Evolutionary conservation across 64 coral and sea anemone species (phyloP), one percentile per base, ranked within the genome.

Genomic region (Montipora cactus): DNA sequence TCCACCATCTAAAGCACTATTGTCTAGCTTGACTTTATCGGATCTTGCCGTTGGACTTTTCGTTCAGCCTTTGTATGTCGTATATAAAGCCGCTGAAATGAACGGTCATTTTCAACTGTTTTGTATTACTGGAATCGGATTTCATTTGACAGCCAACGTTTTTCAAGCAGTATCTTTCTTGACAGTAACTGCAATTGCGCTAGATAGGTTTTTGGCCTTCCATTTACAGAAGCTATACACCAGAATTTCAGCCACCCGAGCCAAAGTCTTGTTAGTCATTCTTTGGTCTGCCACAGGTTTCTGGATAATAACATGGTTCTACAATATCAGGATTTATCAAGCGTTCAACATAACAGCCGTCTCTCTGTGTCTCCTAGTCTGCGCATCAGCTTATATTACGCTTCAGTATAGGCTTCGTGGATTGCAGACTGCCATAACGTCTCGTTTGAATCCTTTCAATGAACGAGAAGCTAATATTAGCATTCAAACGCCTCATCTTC

Each of bases 91-190:
- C 5, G 81, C 28, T 23, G 81, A 84, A 10, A 67, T 67, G 37
- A 84, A 68, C 81, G 59, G 47, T 67, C 45, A 67, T 58, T 84
- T 84, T 84, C 25, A 18, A 46, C 5, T 84, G 37, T 84, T 84
- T 15, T 84, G 81, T 84, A 47, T 84, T 14, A 59, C 59, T 49
- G 81, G 81, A 46, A 47, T 84, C 8, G 81, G 59, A 18, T 84
- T 84, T 9, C 81, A 84, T 15, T 49, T 84, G 37, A 66, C 81
- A 4, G 59, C 81, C 6, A 84, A 84, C 64, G 59, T 84, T n/a
- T 84, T 84, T 68, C 61, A 62, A n/a, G 81, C 81, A 25, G 81
- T 84, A 2, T 84, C 81, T 67, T 84, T 84, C 7, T 15, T 84
- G 9, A 84, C 81, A n/a, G 81, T 84, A 23, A 84, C 81, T 19